Evolutionary conservation across 2,888 invertebrate species (phyloP), one percentile per base, ranked within the genome.

Genomic region (Busseola fusca): DNA sequence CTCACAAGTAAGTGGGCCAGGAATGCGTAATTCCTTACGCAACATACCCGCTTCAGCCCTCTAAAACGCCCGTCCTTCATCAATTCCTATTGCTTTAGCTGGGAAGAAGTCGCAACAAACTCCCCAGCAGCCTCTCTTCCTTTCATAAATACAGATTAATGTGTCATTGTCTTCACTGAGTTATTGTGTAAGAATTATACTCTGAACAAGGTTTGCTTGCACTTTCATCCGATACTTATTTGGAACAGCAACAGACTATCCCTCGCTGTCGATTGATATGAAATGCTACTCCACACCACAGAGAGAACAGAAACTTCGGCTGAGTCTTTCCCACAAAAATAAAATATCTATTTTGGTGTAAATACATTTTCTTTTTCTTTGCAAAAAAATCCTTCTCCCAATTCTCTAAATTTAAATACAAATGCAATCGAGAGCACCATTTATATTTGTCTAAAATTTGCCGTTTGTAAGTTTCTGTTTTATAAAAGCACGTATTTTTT

Each of bases 401-500:
- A 34, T 34, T 3, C 7, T 34, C 34, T 34, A 34, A 52, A 63
- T 63, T 34, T 50, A 63, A 52, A 34, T 34, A 34, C 6, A 10
- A 30, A 63, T 30, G 0, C 27, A 21, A 40, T 27, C 5, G 7
- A 21, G 48, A 67, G 14, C 42, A 74, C 14, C 27, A 12, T n/a
- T 10, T 37, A 37, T 10, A 27, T 4, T 42, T 1, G n/a, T 42
- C 34, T 12, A 65, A 76, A 45, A 37, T 18, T 62, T 48, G n/a
- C 50, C 37, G 42, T 70, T 76, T 40, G 64, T 79, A 60, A 68
- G 62, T 66, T 67, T 76, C 75, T 71, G 72, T 72, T 74, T 54
- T 72, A 71, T 71, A 69, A 74, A 75, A 58, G 70, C 64, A 71
- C 78, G 27, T 77, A 67, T 60, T 67, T 70, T 80, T 76, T 83